Percentiles rank a stretch among this genome's conserved stretches.
Evolutionary conservation across 2,888 invertebrate species (phyloP).

Genomic region (Platycnemis pennipes): DNA sequence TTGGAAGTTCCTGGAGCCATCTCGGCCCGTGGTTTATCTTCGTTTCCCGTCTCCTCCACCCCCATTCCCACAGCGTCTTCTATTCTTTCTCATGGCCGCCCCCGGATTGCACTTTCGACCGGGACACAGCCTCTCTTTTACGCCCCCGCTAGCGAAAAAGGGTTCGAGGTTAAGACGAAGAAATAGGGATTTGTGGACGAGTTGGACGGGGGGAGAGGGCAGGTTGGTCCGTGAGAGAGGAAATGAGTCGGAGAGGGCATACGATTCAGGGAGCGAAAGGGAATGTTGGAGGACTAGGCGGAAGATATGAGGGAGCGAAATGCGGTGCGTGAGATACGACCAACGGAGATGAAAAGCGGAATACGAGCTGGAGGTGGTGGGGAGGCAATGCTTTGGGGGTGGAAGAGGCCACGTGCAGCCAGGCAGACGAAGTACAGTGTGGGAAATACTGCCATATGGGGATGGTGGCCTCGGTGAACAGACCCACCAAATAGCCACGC

Average conservation of each 20-base stretch:
- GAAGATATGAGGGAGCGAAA: background rate
- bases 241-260: background rate
- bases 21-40: background rate
- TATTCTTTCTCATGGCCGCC: background rate
- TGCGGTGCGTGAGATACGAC: background rate
- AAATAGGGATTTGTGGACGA: background rate
- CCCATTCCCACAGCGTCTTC: too few species aligned
- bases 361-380: background rate
- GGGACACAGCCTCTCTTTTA: background rate
- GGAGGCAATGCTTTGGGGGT: background rate
- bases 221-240: background rate
- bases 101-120: background rate
- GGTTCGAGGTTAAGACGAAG: background rate
- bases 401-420: background rate
- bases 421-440: background rate
- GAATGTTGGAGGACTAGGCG: background rate
- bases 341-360: background rate
- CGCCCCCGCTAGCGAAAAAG: background rate
- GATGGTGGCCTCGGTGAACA: too few species aligned
- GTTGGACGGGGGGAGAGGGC: too few species aligned
- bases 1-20: background rate
- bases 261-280: background rate
- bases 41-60: background rate
- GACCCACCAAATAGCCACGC: too few species aligned
- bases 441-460: too few species aligned